Evolutionary conservation across 1,140 invertebrate genomes (phyloP).

Genomic region (Zaprionus davidi): DNA sequence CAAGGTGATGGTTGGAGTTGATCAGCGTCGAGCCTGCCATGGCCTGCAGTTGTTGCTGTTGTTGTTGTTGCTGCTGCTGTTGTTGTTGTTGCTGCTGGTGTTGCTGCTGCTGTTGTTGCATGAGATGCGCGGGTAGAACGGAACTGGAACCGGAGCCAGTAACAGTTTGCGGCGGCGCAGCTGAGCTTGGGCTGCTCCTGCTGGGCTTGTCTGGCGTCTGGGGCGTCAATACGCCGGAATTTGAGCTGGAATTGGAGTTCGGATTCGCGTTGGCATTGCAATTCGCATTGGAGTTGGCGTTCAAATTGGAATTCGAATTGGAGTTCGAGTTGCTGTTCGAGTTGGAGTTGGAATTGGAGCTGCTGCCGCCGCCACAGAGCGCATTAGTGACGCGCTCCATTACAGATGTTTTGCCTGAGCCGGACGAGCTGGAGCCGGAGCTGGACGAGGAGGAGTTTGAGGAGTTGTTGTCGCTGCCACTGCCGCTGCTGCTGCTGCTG

Average conservation of each 20-base stretch:
- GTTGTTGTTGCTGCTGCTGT: slow-evolving; percentile 65
- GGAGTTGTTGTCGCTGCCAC: slow-evolving; percentile 34
- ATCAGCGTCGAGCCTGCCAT: slow-evolving; percentile 75
- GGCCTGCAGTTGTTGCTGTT: slow-evolving; percentile 75
- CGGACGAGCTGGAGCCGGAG: slow-evolving; percentile 38
- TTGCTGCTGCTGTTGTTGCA: slow-evolving; percentile 52
- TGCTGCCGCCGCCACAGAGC: slow-evolving; percentile 88
- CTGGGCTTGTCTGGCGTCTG: slow-evolving; percentile 75
- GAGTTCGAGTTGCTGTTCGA: slow-evolving; percentile 45
- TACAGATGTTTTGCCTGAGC: slow-evolving; percentile 87
- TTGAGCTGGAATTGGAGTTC: slow-evolving; percentile 30
- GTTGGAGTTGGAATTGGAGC: slow-evolving; percentile 69
- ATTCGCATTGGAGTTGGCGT: slow-evolving; percentile 72
- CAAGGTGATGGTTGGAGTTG: slow-evolving; percentile 75
- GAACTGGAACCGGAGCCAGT: slow-evolving; percentile 24
- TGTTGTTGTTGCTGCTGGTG: slow-evolving; percentile 63
- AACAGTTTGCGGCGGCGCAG: slow-evolving; percentile 7
- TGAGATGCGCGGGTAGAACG: slow-evolving; percentile 43
- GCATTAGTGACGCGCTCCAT: slow-evolving; percentile 94
- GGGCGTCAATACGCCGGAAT: slow-evolving; percentile 31
- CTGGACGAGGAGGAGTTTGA: slow-evolving; percentile 50
- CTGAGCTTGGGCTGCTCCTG: slow-evolving; percentile 28
- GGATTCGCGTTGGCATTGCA: slow-evolving; percentile 43
- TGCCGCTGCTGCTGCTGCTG: slow-evolving; percentile 56
- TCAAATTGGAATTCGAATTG: slow-evolving; percentile 21